These are phyloP conservation scores for Stratiomys singularior DNA, from an alignment of 2,888 invertebrate species.

Conservation along the genomic window DNA sequence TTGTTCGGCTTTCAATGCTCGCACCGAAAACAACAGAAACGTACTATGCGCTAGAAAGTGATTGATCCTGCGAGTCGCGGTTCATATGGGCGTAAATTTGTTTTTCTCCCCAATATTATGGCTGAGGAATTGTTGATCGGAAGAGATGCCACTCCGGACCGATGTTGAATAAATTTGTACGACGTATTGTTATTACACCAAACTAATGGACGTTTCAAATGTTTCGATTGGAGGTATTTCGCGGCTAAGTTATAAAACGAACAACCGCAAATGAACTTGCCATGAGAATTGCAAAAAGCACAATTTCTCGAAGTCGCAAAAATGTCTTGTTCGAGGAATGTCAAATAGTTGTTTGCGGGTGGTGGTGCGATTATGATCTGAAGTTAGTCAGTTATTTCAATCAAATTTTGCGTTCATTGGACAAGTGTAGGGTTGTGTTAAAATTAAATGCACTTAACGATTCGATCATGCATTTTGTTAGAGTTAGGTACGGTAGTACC, in stretches of 20 bases:
- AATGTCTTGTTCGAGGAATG: conserved; percentile 35
- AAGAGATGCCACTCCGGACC: neutral
- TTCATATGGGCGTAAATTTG: conserved; percentile 6
- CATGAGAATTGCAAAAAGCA: conserved; percentile 5
- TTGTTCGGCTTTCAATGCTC: too few species aligned
- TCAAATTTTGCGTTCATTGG: too few species aligned
- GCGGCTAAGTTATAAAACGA: neutral
- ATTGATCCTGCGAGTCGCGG: neutral
- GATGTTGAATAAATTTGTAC: neutral
- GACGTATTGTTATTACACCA: neutral
- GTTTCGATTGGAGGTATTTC: neutral
- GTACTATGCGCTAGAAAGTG: too few species aligned
- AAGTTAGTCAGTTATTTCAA: too few species aligned
- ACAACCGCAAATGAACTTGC: neutral
- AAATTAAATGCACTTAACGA: too few species aligned
- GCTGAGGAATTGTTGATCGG: neutral
- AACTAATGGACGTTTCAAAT: neutral
- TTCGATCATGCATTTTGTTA: too few species aligned
- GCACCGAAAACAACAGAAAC: too few species aligned
- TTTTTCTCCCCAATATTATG: conserved; percentile 1
- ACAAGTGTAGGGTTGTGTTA: too few species aligned
- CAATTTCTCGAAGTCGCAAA: conserved; percentile 30
- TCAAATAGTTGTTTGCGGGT: conserved; percentile 28
- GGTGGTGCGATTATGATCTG: conserved; percentile 6
- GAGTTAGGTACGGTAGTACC: too few species aligned